These are phyloP conservation scores for Eupelmus urozonus DNA, from an alignment of 2,888 invertebrate species.

Conservation along the genomic window DNA sequence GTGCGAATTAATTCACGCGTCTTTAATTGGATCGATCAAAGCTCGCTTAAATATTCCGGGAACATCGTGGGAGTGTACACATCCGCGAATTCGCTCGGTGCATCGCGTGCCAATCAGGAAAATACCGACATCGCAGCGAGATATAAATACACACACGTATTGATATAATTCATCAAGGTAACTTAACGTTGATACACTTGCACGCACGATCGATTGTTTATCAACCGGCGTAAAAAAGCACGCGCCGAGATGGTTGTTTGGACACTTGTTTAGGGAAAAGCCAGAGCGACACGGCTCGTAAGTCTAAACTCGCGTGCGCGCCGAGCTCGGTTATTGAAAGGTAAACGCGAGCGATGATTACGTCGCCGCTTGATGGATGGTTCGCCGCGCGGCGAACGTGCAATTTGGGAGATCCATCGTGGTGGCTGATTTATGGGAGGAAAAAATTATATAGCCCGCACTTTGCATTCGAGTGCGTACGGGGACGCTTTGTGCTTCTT, in stretches of 20 bases:
- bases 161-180: slow-evolving; percentile 5
- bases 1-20: background rate
- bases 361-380: slow-evolving; percentile 17
- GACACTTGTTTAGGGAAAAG: no score
- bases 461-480: no score
- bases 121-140: no score
- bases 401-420: slow-evolving; percentile 19
- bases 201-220: slow-evolving; percentile 9
- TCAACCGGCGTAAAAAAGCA: no score
- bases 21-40: slow-evolving; percentile 22
- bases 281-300: no score
- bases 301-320: no score
- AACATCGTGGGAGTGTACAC: background rate
- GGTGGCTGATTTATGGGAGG: background rate
- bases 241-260: no score
- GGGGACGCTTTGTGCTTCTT: no score
- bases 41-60: background rate
- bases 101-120: no score
- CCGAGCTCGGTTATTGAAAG: slow-evolving; percentile 10
- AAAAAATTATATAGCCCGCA: background rate
- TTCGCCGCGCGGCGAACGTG: background rate
- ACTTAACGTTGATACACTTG: background rate
- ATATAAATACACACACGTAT: background rate
- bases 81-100: no score
- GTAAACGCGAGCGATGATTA: slow-evolving; percentile 28